These are phyloP conservation scores for Scophthalmus maximus DNA, from an alignment of 2,113 vertebrate species.

Conservation along the genomic window DNA sequence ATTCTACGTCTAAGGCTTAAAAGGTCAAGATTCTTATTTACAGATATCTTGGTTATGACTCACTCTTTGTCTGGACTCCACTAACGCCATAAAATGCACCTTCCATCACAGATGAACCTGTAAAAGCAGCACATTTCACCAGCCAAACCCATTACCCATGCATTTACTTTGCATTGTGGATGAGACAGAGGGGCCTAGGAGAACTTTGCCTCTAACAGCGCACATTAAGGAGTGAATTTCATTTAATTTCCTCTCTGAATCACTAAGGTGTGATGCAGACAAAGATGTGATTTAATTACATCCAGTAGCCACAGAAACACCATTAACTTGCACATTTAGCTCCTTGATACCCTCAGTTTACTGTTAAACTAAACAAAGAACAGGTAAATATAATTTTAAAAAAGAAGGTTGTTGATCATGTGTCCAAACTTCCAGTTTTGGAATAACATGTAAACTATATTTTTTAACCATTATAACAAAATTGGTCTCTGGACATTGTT, in stretches of 20 bases:
- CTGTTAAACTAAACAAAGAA: background rate
- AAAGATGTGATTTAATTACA: conserved; percentile 67
- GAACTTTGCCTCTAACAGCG: conserved; percentile 39
- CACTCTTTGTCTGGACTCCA: conserved; percentile 47
- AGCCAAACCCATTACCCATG: conserved; percentile 69
- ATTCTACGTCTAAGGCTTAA: conserved; percentile 51
- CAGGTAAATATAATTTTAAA: background rate
- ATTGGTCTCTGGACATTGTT: conserved; percentile 57
- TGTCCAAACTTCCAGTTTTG: background rate
- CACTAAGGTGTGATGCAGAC: conserved; percentile 65
- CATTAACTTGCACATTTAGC: conserved; percentile 25
- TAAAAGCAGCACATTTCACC: conserved; percentile 50
- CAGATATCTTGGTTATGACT: conserved; percentile 54
- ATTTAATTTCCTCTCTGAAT: conserved; percentile 65
- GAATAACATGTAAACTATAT: background rate
- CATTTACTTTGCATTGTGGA: conserved; percentile 63
- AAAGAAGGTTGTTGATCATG: too few relatives aligned
- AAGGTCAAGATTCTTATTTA: conserved; percentile 62
- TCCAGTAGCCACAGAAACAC: conserved; percentile 33
- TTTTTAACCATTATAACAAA: conserved; percentile 14
- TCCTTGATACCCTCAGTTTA: background rate
- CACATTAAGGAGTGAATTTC: conserved; percentile 53
- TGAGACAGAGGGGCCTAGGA: conserved; percentile 32
- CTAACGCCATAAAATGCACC: conserved; percentile 65
- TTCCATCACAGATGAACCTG: conserved; percentile 68